phyloP scores from a whole-genome alignment of 2,888 invertebrate species.

The Tribolium freemani region DNA sequence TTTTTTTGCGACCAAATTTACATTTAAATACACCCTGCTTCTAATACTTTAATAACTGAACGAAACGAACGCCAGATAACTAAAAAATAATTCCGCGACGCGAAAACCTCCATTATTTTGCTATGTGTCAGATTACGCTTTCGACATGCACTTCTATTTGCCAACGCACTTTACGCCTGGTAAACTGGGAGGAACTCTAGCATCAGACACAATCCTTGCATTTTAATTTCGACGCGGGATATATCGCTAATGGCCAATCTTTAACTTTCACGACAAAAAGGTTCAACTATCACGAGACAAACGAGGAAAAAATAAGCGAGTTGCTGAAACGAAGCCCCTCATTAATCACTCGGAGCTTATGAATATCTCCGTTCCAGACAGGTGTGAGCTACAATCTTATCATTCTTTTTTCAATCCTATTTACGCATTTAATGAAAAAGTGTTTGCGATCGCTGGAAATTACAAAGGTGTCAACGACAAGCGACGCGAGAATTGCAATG shows the following conservation, averaged over 20 bases:
- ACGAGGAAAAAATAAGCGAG: slow-evolving; percentile 47
- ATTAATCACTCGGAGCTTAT: slow-evolving; percentile 45
- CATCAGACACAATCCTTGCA: slow-evolving; percentile 21
- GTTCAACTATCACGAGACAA: slow-evolving; percentile 47
- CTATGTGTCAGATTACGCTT: neutral
- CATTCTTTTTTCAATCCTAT: slow-evolving; percentile 11
- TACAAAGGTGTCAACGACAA: neutral
- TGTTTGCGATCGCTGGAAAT: neutral
- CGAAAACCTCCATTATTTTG: no score
- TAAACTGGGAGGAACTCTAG: slow-evolving; percentile 40
- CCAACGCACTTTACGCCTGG: slow-evolving; percentile 35
- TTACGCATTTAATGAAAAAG: slow-evolving; percentile 18
- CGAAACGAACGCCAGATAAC: slow-evolving; percentile 3
- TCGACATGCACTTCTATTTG: neutral
- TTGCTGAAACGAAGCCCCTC: slow-evolving; percentile 34
- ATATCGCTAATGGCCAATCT: slow-evolving; percentile 29
- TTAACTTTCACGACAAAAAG: slow-evolving; percentile 45
- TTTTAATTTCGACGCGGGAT: slow-evolving; percentile 21
- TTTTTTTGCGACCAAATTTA: slow-evolving; percentile 14
- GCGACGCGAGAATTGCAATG: no score
- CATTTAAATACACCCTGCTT: slow-evolving; percentile 18
- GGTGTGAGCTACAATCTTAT: slow-evolving; percentile 26
- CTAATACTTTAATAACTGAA: slow-evolving; percentile 11
- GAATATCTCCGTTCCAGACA: slow-evolving; percentile 36
- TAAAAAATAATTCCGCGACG: neutral